Evolutionary conservation across 1,140 invertebrate species (phyloP), one percentile per base, ranked within the genome.

Genomic region (Orchesella cincta): DNA sequence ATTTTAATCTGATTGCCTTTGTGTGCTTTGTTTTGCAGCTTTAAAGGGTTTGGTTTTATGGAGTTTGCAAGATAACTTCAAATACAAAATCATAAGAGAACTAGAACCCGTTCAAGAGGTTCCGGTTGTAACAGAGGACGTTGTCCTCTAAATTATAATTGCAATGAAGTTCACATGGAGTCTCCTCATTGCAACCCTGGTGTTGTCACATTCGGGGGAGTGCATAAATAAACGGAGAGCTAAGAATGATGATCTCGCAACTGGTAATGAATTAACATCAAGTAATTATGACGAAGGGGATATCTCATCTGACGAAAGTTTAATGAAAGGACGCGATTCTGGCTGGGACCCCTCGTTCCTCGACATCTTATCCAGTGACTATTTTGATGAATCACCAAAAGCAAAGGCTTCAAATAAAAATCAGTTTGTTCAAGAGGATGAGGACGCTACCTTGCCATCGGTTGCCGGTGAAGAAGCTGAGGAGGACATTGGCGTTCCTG

Each of bases 231-330:
- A 29, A 12, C 23, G 62, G n/a, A 67, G 31, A 29, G 2, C 26
- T 8, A 29, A 33, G 28, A 29, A 67, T 29, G 62, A 29, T 29
- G 62, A 67, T 67, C 26, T 67, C 2, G 8, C 26, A 31, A 67
- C 28, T 67, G 62, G 62, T 67, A 67, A 67, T 33, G 62, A 67
- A 29, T 14, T 67, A 33, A 67, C 26, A 12, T 67, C 62, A 67
- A 67, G 33, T 31, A 31, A 31, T 67, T 67, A 18, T 67, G 62
- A 33, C 8, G 62, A 31, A 67, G 62, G 23, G 8, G 54, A 67
- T 29, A 33, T 67, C 14, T 67, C 62, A 67, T 67, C 62, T 67
- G 62, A 67, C 26, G 62, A 67, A 33, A 67, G 62, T 67, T 67
- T 67, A 67, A 67, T 67, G 62, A 67, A 67, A 67, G 62, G 62